These are phyloP conservation scores for Hermaeophaga mercurialis DNA, from an alignment of 2,888 invertebrate species.

Conservation along the genomic window DNA sequence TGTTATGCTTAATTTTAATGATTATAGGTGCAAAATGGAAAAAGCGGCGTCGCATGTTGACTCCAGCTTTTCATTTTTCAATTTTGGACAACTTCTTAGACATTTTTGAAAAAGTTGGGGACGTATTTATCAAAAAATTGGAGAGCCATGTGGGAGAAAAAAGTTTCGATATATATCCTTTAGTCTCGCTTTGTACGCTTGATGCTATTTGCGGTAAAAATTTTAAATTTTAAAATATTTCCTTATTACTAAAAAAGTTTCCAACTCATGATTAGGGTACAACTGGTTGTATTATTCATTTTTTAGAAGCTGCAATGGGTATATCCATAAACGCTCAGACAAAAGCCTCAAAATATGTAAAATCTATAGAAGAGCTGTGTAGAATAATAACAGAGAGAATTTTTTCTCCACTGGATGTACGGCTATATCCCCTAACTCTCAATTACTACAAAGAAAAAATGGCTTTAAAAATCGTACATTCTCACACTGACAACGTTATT, in stretches of 20 bases:
- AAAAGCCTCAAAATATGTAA: conserved; percentile 71
- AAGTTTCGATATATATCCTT: conserved; percentile 65
- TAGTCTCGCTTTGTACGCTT: conserved; percentile 64
- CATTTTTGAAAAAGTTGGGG: conserved; percentile 69
- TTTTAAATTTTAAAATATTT: neutral
- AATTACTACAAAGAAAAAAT: conserved; percentile 61
- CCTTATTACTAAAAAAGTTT: no score
- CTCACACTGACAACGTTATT: conserved; percentile 24
- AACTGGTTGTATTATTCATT: no score
- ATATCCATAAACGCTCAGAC: conserved; percentile 72
- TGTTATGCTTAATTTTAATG: no score
- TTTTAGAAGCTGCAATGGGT: conserved; percentile 84
- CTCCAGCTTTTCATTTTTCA: conserved; percentile 80
- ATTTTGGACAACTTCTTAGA: conserved; percentile 74
- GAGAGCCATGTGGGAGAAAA: conserved; percentile 52
- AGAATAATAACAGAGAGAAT: conserved; percentile 44
- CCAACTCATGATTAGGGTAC: no score
- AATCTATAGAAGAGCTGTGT: conserved; percentile 65
- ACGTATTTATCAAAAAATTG: conserved; percentile 64
- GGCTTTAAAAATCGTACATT: conserved; percentile 11
- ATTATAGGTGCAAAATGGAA: conserved; percentile 64
- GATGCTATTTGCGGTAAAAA: conserved; percentile 66
- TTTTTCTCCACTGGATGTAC: conserved; percentile 55
- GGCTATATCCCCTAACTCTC: conserved; percentile 62
- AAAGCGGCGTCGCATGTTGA: conserved; percentile 70